These are phyloP conservation scores for Leptinotarsa haldemani DNA, from an alignment of 2,888 invertebrate genomes.

Conservation along the genomic window DNA sequence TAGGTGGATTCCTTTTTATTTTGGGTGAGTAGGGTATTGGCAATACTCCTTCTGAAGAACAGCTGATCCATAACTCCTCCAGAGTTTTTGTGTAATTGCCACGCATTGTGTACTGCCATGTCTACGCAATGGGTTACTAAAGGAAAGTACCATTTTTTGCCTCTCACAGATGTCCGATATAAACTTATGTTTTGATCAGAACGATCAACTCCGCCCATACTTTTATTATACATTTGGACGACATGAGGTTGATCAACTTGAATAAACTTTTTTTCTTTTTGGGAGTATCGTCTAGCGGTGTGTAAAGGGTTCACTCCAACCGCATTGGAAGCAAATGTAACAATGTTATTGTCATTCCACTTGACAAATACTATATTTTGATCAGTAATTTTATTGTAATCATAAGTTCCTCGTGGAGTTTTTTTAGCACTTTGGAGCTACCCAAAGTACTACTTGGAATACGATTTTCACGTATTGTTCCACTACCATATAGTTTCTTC, in stretches of 20 bases:
- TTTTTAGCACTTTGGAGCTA: neutral
- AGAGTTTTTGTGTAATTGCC: neutral
- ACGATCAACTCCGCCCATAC: too few species aligned
- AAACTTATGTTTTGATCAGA: too few species aligned
- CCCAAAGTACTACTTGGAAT: conserved; percentile 5
- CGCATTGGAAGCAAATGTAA: conserved; percentile 29
- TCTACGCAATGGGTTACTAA: conserved; percentile 18
- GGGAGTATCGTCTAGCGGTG: conserved; percentile 19
- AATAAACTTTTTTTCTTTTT: conserved; percentile 14
- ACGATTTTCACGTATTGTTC: conserved; percentile 31
- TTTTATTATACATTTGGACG: conserved; percentile 20
- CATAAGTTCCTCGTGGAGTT: conserved; percentile 9
- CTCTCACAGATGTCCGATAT: neutral
- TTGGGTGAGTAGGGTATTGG: too few species aligned
- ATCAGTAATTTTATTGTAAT: conserved; percentile 17
- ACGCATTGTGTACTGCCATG: conserved; percentile 19
- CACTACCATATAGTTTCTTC: conserved; percentile 34
- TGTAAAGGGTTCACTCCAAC: conserved; percentile 16
- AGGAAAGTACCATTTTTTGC: conserved; percentile 17
- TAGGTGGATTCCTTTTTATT: too few species aligned
- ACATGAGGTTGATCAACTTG: conserved; percentile 15
- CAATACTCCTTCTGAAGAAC: too few species aligned
- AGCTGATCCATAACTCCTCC: neutral
- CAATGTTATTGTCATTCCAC: conserved; percentile 39
- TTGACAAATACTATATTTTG: conserved; percentile 36